A percentile compares a stretch with the other conserved stretches of the same genome.
phyloP scores from a whole-genome alignment of 2,797 vertebrate genomes.

The Sarcophilus harrisii region DNA sequence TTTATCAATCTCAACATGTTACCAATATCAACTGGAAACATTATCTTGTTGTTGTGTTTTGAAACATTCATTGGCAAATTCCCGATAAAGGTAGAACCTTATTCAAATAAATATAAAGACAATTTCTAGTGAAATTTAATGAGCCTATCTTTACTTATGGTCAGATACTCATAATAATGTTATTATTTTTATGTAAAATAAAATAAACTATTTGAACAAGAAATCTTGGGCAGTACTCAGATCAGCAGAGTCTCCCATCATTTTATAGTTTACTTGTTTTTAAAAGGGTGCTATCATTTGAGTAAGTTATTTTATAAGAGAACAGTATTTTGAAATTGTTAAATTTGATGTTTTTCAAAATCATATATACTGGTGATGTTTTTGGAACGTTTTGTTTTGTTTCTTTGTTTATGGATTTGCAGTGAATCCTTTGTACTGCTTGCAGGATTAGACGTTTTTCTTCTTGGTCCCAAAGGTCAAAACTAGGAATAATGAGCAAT shows the following conservation, averaged over 20 bases:
- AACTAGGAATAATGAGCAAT: background rate
- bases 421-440: background rate
- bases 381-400: background rate
- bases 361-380: background rate
- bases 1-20: conserved; percentile 40
- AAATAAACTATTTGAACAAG: conserved; percentile 47
- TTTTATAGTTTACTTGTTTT: conserved; percentile 35
- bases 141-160: background rate
- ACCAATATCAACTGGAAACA: conserved; percentile 42
- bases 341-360: background rate
- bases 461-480: background rate
- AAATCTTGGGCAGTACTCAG: conserved; percentile 14
- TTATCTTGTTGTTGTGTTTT: conserved; percentile 43
- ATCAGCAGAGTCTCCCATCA: background rate
- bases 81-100: conserved; percentile 32
- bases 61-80: conserved; percentile 26
- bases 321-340: background rate
- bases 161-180: conserved; percentile 43
- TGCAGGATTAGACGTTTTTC: background rate
- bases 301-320: conserved; percentile 26
- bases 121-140: conserved; percentile 21
- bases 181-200: conserved; percentile 29
- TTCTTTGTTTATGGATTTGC: background rate
- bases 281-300: background rate
- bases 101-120: conserved; percentile 37